phyloP scores from a whole-genome alignment of 2,888 invertebrate genomes.

The Bhutanitis thaidina region DNA sequence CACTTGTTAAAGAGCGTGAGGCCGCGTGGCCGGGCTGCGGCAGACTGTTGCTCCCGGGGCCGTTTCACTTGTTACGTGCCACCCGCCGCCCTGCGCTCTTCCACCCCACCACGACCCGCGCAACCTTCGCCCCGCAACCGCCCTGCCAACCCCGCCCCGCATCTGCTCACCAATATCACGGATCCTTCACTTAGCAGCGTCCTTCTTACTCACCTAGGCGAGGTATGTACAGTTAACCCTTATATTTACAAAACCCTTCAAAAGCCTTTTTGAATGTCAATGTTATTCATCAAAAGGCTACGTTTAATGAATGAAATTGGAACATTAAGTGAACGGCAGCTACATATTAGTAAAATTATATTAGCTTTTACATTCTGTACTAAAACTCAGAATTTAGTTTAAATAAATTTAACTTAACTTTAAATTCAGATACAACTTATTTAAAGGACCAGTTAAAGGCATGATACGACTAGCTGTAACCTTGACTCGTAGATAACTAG shows the following conservation, averaged over 20 bases:
- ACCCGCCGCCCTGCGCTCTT: conserved; percentile 60
- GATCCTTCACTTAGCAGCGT: conserved; percentile 68
- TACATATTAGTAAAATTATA: background rate
- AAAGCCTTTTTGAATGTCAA: conserved; percentile 23
- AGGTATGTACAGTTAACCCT: conserved; percentile 33
- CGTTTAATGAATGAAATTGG: conserved; percentile 16
- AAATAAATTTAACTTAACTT: too few relatives aligned
- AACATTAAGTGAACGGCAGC: background rate
- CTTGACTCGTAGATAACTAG: conserved; percentile 28
- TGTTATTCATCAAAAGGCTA: conserved; percentile 20
- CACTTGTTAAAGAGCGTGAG: conserved; percentile 57
- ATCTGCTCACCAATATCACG: conserved; percentile 64
- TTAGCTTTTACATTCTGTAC: too few relatives aligned
- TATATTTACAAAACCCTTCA: conserved; percentile 26
- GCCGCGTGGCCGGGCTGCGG: conserved; percentile 78
- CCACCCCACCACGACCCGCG: conserved; percentile 34
- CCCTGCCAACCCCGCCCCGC: conserved; percentile 57
- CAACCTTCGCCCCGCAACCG: conserved; percentile 36
- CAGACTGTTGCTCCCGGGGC: conserved; percentile 79
- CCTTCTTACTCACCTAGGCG: conserved; percentile 51
- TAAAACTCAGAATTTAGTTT: background rate
- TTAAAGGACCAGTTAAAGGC: conserved; percentile 4
- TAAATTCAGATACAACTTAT: background rate
- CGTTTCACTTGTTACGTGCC: conserved; percentile 78
- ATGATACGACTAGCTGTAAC: conserved; percentile 8